Evolutionary conservation across 2,797 vertebrate genomes (phyloP), one percentile per base, ranked within the genome.

Genomic region (Oryzias sinensis): DNA sequence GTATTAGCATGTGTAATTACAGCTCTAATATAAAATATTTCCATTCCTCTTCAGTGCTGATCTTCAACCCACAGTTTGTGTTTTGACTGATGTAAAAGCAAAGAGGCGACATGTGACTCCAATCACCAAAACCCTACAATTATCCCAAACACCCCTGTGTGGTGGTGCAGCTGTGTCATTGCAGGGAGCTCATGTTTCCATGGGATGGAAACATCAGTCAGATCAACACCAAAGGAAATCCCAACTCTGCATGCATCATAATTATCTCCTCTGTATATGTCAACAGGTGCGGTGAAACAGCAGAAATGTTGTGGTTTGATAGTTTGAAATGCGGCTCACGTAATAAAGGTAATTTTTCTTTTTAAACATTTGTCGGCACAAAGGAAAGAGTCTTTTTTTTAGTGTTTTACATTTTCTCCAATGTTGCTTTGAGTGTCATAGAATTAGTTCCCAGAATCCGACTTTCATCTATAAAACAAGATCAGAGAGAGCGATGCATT

Each of bases 61-160:
- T 43, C 33, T 37, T 42, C 40, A 68, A 49, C 50, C 51, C 25
- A 45, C 5, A 24, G 22, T 55, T 56, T 47, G 7, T 53, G 58
- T 24, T 49, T 22, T 49, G 33, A 45, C 25, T 44, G 14, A 45
- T 37, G 41, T 48, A 6, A 27, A 60, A 43, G n/a, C 6, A 69
- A 49, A 53, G 16, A 72, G 25, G 50, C 53, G 52, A 43, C 22
- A 53, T 49, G 62, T 67, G 56, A 70, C 45, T 54, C 57, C 49
- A 62, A 76, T 80, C 64, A 63, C 37, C 7, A 49, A 25, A 65
- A 68, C 59, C 64, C 68, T 74, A 22, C 49, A 68, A 78, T 78
- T 68, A 71, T 65, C 62, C 55, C 49, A 51, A 48, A 68, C 59
- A 66, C 18, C 43, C 29, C 53, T 22, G 18, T 25, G 43, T 18